Conservation (phyloP, 2,888 invertebrate genomes). For the Drosophila rellima region DNA sequence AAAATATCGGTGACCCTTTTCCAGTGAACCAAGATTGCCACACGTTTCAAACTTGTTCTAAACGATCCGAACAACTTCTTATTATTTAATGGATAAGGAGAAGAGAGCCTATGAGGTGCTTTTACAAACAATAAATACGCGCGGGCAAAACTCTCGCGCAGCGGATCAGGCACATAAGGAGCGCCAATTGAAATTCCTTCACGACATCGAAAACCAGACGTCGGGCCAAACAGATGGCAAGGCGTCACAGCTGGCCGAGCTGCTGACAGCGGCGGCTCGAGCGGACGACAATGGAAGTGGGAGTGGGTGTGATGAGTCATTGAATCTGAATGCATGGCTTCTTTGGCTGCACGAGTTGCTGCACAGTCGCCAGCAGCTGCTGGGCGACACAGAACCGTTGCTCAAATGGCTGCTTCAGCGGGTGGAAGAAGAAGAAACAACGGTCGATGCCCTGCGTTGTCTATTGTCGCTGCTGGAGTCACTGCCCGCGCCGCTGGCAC, state of each 20-base stretch:
- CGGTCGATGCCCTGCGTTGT: slow-evolving; percentile 26
- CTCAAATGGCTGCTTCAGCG: slow-evolving; percentile 47
- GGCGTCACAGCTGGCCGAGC: slow-evolving; percentile 41
- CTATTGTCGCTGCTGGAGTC: slow-evolving; percentile 38
- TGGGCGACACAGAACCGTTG: slow-evolving; percentile 40
- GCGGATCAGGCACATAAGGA: slow-evolving; percentile 20
- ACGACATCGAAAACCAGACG: slow-evolving; percentile 27
- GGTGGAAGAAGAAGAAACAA: neutral
- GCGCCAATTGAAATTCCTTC: slow-evolving; percentile 53
- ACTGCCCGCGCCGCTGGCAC: slow-evolving; percentile 2
- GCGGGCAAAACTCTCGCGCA: slow-evolving; percentile 5
- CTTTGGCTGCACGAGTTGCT: slow-evolving; percentile 62
- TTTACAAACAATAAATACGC: slow-evolving; percentile 32
- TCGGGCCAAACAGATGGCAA: slow-evolving; percentile 33
- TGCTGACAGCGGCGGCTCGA: slow-evolving; percentile 40
- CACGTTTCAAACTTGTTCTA: no score
- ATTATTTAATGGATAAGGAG: slow-evolving; percentile 63
- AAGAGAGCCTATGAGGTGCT: slow-evolving; percentile 43
- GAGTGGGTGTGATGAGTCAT: slow-evolving; percentile 18
- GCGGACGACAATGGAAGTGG: neutral
- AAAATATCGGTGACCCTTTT: no score
- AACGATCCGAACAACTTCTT: no score
- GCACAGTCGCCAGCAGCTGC: slow-evolving; percentile 19
- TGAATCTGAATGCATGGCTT: slow-evolving; percentile 44
- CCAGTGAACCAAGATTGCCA: no score